Conservation (phyloP, 2,797 vertebrate species). For the Sebastiscus tertius region DNA sequence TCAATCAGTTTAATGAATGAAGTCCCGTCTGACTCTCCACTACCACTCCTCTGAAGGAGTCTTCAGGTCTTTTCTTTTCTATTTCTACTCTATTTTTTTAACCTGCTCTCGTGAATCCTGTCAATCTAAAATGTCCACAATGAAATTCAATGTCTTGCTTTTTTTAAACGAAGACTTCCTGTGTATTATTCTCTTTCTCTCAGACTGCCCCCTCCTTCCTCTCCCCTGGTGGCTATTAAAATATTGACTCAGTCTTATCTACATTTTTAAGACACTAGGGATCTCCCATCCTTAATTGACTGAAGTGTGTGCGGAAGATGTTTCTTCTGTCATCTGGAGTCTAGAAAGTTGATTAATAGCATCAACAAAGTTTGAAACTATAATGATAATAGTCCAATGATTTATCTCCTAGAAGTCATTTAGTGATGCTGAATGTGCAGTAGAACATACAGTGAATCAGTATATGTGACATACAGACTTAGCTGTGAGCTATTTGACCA, state of each 20-base stretch:
- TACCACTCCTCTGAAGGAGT: constrained; percentile 30
- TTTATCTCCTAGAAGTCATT: background rate
- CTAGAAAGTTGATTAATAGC: background rate
- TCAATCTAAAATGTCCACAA: constrained; percentile 4
- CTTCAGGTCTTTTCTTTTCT: background rate
- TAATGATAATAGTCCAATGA: background rate
- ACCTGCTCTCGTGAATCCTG: background rate
- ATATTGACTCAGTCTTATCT: background rate
- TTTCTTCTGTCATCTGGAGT: too few relatives aligned
- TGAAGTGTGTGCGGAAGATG: background rate
- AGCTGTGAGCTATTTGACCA: background rate
- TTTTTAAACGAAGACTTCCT: background rate
- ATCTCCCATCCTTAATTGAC: background rate
- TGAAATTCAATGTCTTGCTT: background rate
- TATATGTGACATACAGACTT: background rate
- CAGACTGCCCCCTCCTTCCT: background rate
- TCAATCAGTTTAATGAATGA: constrained; percentile 71
- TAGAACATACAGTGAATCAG: background rate
- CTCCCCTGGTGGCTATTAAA: background rate
- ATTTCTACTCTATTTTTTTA: background rate
- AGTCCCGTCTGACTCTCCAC: constrained; percentile 37
- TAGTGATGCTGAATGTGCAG: too few relatives aligned
- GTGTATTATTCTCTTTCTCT: background rate
- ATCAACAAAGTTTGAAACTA: background rate
- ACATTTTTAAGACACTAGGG: background rate